phyloP scores from a whole-genome alignment of 2,113 vertebrate species.

The Meriones unguiculatus region DNA sequence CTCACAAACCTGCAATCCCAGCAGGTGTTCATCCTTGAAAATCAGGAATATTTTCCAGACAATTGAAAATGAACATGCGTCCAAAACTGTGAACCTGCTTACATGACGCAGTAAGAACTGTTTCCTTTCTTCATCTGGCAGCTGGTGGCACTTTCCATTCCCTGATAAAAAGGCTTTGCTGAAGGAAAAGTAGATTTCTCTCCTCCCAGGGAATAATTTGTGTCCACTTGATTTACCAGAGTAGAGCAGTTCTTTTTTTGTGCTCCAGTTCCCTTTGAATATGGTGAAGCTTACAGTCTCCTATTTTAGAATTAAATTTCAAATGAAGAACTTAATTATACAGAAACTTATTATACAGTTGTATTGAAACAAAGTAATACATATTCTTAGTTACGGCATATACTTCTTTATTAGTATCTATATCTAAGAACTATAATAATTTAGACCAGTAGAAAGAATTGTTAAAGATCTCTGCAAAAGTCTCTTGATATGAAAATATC shows the following conservation, averaged over 20 bases:
- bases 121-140: conserved; percentile 10
- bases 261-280: not conserved
- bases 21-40: not conserved
- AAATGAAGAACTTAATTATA: conserved; percentile 48
- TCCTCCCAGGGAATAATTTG: not conserved
- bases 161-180: not conserved
- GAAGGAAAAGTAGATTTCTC: not conserved
- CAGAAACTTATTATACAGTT: not conserved
- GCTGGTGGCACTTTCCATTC: not conserved
- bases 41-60: conserved; percentile 20
- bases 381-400: not conserved
- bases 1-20: not conserved
- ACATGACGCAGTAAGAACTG: not conserved
- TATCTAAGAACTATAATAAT: not conserved
- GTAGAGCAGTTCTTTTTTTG: not conserved
- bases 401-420: not conserved
- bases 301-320: not conserved
- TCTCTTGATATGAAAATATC: not conserved
- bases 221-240: not conserved
- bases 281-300: not conserved
- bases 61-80: conserved; percentile 46
- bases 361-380: not conserved
- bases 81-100: not conserved
- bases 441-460: not conserved
- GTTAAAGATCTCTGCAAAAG: conserved; percentile 10